Evolutionary conservation across 2,797 vertebrate species (phyloP), one percentile per base, ranked within the genome.

Genomic region (Propithecus deckenii): DNA sequence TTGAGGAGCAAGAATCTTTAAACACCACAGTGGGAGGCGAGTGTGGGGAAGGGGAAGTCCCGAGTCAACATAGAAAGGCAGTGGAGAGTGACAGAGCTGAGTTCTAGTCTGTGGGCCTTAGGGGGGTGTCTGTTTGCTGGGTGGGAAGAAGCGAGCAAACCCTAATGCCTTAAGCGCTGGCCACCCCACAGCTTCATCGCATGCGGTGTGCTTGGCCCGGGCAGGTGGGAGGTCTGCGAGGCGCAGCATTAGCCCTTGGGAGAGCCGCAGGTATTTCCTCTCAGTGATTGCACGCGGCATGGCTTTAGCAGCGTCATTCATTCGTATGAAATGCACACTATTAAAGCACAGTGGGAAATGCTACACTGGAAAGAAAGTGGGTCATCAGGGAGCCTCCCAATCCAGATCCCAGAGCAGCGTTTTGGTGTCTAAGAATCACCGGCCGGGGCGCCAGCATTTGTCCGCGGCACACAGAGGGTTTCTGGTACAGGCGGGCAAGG

Each of bases 401-500:
- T 46, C 10, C 10, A 13, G 75, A 35, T 17, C 48, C n/a, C 35
- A 41, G 57, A 48, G 9, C 18, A 0, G 0, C 65, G 78, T 81
- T 13, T 55, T 20, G 15, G 11, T 13, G 38, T 6, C 28, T 67
- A 63, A 38, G 65, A 46, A 46, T 43, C 91, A 14, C 7, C 3
- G 0, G 12, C 32, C 18, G 7, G 7, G 41, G 46, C 25, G 3
- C 5, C 28, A 0, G 38, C 5, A 0, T 0, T 13, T 46, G 14
- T 1, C 20, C 48, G 2, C n/a, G 4, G 55, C 48, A 50, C 11
- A 3, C 72, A 2, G 2, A 20, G 75, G 32, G 17, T 50, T 84
- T 55, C 79, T 41, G 50, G 20, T 9, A 10, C 63, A 4, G 4
- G 30, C 7, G 14, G 32, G 28, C 65, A 43, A 1, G 52, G 72